Evolutionary conservation across 2,797 vertebrate genomes (phyloP).

Genomic region (Bovichtus variegatus): DNA sequence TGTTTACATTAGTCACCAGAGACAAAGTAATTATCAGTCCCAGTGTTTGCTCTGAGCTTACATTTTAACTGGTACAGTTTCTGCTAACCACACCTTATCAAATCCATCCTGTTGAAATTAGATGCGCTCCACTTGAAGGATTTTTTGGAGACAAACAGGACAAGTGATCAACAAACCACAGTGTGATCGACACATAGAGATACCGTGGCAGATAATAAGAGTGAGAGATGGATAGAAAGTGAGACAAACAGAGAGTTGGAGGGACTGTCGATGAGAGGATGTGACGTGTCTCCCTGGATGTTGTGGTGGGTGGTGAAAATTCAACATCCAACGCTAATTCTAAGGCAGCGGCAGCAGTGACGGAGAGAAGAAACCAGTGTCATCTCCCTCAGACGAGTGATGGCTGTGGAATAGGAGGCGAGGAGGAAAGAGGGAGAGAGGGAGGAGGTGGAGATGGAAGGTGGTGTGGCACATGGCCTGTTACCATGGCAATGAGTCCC

Average conservation of each 20-base stretch:
- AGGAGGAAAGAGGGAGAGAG: conserved; percentile 8
- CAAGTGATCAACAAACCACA: conserved; percentile 54
- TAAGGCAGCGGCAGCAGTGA: conserved; percentile 43
- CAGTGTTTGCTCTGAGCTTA: conserved; percentile 16
- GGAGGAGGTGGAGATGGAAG: conserved; percentile 54
- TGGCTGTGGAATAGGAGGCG: conserved; percentile 38
- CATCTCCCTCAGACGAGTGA: conserved; percentile 50
- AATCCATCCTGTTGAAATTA: conserved; percentile 34
- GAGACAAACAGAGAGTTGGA: conserved; percentile 42
- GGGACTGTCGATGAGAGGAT: conserved; percentile 49
- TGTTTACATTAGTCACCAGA: conserved; percentile 18
- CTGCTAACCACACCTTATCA: conserved; percentile 25
- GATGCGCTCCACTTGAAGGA: background rate
- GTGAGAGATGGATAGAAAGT: conserved; percentile 26
- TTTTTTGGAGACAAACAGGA: conserved; percentile 40
- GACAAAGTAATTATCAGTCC: conserved; percentile 22
- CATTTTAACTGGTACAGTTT: conserved; percentile 20
- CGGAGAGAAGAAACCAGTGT: conserved; percentile 39
- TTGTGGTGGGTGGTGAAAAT: conserved; percentile 39
- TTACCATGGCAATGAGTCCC: conserved; percentile 83
- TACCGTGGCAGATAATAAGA: conserved; percentile 22
- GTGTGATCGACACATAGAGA: conserved; percentile 30
- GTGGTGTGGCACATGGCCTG: conserved; percentile 74
- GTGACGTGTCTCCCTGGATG: conserved; percentile 34
- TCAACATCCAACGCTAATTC: conserved; percentile 44